Evolutionary conservation across 1,140 invertebrate species (phyloP).

Genomic region (Lerema accius): DNA sequence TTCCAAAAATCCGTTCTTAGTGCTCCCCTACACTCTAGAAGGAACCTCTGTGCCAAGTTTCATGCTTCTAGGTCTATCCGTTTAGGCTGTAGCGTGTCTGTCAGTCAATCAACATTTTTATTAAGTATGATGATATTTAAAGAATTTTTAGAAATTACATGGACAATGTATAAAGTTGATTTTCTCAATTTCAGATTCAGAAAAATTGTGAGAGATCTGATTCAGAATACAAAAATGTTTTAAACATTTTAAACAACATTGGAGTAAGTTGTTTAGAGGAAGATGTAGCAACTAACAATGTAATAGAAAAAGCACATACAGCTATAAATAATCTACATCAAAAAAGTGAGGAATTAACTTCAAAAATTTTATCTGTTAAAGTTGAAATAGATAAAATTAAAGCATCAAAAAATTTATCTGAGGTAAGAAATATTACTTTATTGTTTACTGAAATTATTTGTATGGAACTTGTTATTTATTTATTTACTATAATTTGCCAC

Average conservation of each 20-base stretch:
- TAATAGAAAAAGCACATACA: constrained; percentile 63
- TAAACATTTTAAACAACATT: constrained; percentile 65
- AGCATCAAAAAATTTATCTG: constrained; percentile 43
- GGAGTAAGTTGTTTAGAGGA: constrained; percentile 59
- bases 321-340: constrained; percentile 57
- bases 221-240: constrained; percentile 63
- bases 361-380: constrained; percentile 65
- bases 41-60: too few species aligned
- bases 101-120: too few species aligned
- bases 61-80: too few species aligned
- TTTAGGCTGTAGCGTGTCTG: too few species aligned
- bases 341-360: constrained; percentile 69
- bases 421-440: constrained; percentile 47
- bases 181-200: constrained; percentile 52
- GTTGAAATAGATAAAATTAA: constrained; percentile 69
- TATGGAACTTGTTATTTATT: background rate
- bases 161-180: too few species aligned
- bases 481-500: too few species aligned
- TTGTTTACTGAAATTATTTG: too few species aligned
- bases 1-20: too few species aligned
- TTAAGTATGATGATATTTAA: too few species aligned
- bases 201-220: constrained; percentile 62
- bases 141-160: too few species aligned
- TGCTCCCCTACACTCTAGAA: too few species aligned
- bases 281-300: constrained; percentile 45